Conservation (phyloP, 1,140 invertebrate species). For the Sesamia nonagrioides region DNA sequence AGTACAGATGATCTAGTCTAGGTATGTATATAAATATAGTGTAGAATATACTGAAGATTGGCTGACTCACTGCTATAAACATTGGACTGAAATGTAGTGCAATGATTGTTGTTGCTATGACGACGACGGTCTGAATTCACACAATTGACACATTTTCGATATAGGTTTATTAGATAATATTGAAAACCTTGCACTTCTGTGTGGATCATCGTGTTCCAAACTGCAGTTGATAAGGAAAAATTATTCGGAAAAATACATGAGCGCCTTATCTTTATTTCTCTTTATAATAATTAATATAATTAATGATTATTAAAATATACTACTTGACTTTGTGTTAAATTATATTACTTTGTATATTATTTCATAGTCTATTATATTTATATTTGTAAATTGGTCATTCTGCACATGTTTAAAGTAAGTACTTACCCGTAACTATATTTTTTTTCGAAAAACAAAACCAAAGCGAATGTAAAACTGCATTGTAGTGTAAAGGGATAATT, state of each 20-base stretch:
- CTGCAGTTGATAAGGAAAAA: too few species aligned
- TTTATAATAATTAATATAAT: not conserved
- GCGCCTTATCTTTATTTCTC: too few species aligned
- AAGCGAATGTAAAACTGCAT: not conserved
- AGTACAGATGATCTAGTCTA: not conserved
- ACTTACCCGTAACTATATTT: not conserved
- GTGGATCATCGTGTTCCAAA: too few species aligned
- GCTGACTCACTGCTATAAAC: slow-evolving; percentile 6
- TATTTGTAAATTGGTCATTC: not conserved
- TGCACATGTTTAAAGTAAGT: not conserved
- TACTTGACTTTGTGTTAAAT: too few species aligned
- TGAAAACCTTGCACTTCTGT: too few species aligned
- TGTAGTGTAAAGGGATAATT: slow-evolving; percentile 3
- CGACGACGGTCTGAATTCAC: not conserved
- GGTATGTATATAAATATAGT: slow-evolving; percentile 16
- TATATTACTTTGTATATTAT: too few species aligned
- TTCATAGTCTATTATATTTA: too few species aligned
- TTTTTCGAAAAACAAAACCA: not conserved
- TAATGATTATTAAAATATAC: not conserved
- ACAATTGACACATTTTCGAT: too few species aligned
- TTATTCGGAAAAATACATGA: too few species aligned
- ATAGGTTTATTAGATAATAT: too few species aligned
- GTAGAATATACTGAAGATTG: slow-evolving; percentile 1
- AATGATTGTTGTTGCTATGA: not conserved
- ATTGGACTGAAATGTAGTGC: slow-evolving; percentile 18